phyloP scores from a whole-genome alignment of 92 coral and sea anemone genomes.

The Nematostella vectensis region DNA sequence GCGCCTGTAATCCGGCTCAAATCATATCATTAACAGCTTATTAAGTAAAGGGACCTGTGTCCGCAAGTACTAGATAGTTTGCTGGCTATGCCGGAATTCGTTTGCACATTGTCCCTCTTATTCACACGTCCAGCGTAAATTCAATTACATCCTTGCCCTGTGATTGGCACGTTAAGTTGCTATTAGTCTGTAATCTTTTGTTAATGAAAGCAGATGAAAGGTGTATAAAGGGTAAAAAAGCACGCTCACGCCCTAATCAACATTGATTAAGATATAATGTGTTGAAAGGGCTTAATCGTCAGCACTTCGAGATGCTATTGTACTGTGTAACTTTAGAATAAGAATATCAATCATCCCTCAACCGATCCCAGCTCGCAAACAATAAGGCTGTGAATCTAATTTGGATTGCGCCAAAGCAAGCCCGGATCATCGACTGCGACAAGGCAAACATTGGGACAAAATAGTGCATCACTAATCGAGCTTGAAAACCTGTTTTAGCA shows the following conservation, averaged over 20 bases:
- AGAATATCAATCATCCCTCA: slow-evolving; percentile 45
- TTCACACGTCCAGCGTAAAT: slow-evolving; percentile 70
- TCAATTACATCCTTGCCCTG: slow-evolving; percentile 55
- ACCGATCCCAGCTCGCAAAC: slow-evolving; percentile 25
- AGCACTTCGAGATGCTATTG: slow-evolving; percentile 59
- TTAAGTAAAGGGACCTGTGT: no score
- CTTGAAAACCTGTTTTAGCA: slow-evolving; percentile 11
- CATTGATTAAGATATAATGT: slow-evolving; percentile 90
- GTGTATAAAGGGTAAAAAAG: slow-evolving; percentile 65
- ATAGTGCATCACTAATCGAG: background rate
- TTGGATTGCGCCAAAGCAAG: slow-evolving; percentile 21
- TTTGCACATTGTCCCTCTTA: slow-evolving; percentile 29
- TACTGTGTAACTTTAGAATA: slow-evolving; percentile 50
- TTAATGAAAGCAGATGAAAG: slow-evolving; percentile 89
- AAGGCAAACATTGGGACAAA: slow-evolving; percentile 28
- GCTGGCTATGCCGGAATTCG: background rate
- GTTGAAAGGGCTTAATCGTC: slow-evolving; percentile 81
- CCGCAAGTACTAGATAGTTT: no score
- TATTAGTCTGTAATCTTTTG: slow-evolving; percentile 92
- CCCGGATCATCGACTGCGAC: slow-evolving; percentile 25
- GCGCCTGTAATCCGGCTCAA: background rate
- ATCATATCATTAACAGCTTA: background rate
- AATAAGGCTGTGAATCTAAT: slow-evolving; percentile 49
- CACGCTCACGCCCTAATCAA: slow-evolving; percentile 82
- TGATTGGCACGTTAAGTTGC: slow-evolving; percentile 71